Conservation (phyloP, 2,113 vertebrate species). For the Ivindomyrus marchei region DNA sequence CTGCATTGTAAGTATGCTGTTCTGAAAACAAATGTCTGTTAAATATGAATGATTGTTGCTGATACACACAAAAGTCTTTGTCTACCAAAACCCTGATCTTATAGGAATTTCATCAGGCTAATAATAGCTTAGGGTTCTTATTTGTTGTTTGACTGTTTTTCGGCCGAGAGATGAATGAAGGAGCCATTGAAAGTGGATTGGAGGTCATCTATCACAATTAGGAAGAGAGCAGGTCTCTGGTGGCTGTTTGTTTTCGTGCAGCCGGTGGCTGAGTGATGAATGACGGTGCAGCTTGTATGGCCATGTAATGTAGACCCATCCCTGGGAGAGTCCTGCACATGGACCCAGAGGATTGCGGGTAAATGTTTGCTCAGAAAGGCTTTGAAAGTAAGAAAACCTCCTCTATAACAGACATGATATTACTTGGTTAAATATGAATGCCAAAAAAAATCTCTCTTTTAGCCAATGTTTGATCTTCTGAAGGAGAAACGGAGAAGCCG, state of each 20-base stretch:
- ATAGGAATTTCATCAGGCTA: not conserved
- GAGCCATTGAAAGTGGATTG: not conserved
- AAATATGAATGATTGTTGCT: not conserved
- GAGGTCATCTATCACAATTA: conserved; percentile 23
- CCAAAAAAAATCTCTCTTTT: not conserved
- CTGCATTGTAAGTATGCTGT: not conserved
- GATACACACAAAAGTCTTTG: not conserved
- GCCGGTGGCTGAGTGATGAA: not conserved
- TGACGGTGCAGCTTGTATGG: not conserved
- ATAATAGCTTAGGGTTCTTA: not conserved
- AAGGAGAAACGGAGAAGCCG: not conserved
- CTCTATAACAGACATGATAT: not conserved
- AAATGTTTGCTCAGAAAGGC: conserved; percentile 11
- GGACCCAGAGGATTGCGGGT: not conserved
- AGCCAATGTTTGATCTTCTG: not conserved
- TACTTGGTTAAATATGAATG: not conserved
- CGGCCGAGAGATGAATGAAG: not conserved
- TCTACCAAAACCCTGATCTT: not conserved
- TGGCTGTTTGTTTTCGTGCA: conserved; percentile 23
- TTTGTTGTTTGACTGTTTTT: not conserved
- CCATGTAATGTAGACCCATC: not conserved
- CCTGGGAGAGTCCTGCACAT: not conserved
- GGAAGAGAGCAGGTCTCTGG: not conserved
- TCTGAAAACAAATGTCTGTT: too few species aligned
- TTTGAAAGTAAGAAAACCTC: not conserved